phyloP scores from a whole-genome alignment of 2,888 invertebrate species.

The Ophion costatus region DNA sequence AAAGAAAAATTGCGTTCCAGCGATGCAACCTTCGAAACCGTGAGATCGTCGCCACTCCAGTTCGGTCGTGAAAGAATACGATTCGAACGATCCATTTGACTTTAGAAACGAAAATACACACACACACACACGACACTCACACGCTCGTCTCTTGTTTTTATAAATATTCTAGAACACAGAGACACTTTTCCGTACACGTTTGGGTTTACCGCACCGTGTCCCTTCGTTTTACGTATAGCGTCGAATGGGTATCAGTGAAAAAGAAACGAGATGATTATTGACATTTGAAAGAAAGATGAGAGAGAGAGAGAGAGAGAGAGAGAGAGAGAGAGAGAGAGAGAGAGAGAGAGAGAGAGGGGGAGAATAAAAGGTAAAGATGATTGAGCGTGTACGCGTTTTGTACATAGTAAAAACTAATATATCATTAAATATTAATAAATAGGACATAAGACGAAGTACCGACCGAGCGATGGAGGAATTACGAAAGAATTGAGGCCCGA shows the following conservation, averaged over 20 bases:
- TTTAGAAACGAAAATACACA: conserved; percentile 31
- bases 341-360: conserved; percentile 44
- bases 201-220: too few relatives aligned
- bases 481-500: background rate
- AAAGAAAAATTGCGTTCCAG: too few relatives aligned
- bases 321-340: conserved; percentile 13
- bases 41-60: conserved; percentile 69
- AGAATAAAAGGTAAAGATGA: conserved; percentile 42
- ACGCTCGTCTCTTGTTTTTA: too few relatives aligned
- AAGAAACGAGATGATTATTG: conserved; percentile 27
- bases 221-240: conserved; percentile 9
- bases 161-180: too few relatives aligned
- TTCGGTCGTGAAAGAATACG: conserved; percentile 61
- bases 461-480: conserved; percentile 42
- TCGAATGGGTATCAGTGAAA: conserved; percentile 16
- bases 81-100: conserved; percentile 62
- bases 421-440: conserved; percentile 79
- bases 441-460: conserved; percentile 64
- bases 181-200: too few relatives aligned
- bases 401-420: conserved; percentile 80
- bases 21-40: too few relatives aligned
- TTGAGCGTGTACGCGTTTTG: conserved; percentile 75
- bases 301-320: conserved; percentile 45
- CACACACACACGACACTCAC: too few relatives aligned
- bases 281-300: background rate